phyloP scores from a whole-genome alignment of 2,888 invertebrate species.

The Coleophora flavipennella region DNA sequence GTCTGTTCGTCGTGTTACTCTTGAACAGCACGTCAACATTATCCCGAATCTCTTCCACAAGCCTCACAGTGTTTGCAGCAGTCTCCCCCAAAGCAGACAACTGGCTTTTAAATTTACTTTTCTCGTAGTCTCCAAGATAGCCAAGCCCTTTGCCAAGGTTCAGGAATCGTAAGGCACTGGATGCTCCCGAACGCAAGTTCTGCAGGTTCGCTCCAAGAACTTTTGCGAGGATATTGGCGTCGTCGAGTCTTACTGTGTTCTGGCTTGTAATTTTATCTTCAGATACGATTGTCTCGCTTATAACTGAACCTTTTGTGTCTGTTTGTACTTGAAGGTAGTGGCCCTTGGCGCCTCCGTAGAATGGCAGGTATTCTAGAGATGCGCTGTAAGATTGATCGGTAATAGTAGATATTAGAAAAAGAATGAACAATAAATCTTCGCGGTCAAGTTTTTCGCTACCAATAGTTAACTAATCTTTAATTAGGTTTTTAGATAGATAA shows the following conservation, averaged over 20 bases:
- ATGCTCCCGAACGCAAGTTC: slow-evolving; percentile 71
- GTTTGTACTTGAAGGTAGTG: slow-evolving; percentile 76
- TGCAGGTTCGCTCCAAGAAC: slow-evolving; percentile 70
- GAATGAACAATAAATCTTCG: too few species aligned
- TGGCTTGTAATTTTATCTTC: slow-evolving; percentile 58
- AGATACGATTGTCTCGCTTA: slow-evolving; percentile 61
- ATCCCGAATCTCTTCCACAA: slow-evolving; percentile 68
- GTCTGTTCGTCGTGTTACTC: slow-evolving; percentile 29
- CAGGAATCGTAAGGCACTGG: slow-evolving; percentile 73
- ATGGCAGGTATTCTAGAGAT: slow-evolving; percentile 64
- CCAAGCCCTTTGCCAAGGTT: slow-evolving; percentile 75
- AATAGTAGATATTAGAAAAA: slow-evolving; percentile 10
- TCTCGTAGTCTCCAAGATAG: slow-evolving; percentile 64
- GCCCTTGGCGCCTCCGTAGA: slow-evolving; percentile 82
- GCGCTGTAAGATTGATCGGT: slow-evolving; percentile 21
- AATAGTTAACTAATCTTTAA: too few species aligned
- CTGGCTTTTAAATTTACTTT: slow-evolving; percentile 70
- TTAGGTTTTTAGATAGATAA: too few species aligned
- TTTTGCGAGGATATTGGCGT: slow-evolving; percentile 52
- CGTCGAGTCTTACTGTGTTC: slow-evolving; percentile 45
- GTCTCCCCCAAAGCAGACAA: slow-evolving; percentile 70
- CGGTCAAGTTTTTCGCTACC: too few species aligned
- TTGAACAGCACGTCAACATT: slow-evolving; percentile 59
- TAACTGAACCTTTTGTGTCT: slow-evolving; percentile 60
- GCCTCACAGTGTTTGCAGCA: slow-evolving; percentile 69